These are phyloP conservation scores for Heteromurus nitidus DNA, from an alignment of 2,888 invertebrate species.

Conservation along the genomic window DNA sequence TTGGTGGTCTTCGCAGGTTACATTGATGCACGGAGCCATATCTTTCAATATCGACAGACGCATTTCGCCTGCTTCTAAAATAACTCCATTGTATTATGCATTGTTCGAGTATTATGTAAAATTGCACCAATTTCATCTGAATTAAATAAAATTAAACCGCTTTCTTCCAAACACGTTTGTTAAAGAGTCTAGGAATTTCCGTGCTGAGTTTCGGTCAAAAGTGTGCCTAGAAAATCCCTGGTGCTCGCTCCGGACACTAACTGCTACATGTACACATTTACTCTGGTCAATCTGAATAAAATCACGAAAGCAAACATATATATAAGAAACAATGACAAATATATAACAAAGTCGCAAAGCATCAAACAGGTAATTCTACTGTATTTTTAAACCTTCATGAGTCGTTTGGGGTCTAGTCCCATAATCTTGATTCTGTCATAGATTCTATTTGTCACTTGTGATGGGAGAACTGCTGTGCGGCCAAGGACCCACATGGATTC, in stretches of 20 bases:
- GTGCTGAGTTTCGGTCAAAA: constrained; percentile 73
- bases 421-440: constrained; percentile 73
- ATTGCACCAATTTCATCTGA: neutral
- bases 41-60: too few species aligned
- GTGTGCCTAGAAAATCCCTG: constrained; percentile 70
- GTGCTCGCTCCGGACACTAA: constrained; percentile 73
- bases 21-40: constrained; percentile 23
- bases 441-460: constrained; percentile 71
- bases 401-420: constrained; percentile 72
- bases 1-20: constrained; percentile 1
- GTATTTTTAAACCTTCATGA: constrained; percentile 70
- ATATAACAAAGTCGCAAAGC: too few species aligned
- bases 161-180: constrained; percentile 73
- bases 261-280: constrained; percentile 73
- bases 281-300: constrained; percentile 70
- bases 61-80: too few species aligned
- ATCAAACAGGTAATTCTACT: too few species aligned
- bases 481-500: constrained; percentile 73
- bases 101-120: neutral
- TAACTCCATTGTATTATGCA: too few species aligned
- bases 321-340: too few species aligned
- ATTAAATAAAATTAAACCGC: constrained; percentile 69
- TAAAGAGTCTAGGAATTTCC: constrained; percentile 73
- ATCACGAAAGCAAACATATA: neutral
- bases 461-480: constrained; percentile 72